Evolutionary conservation across 2,888 invertebrate genomes (phyloP), one percentile per base, ranked within the genome.

Genomic region (Papilio protenor): DNA sequence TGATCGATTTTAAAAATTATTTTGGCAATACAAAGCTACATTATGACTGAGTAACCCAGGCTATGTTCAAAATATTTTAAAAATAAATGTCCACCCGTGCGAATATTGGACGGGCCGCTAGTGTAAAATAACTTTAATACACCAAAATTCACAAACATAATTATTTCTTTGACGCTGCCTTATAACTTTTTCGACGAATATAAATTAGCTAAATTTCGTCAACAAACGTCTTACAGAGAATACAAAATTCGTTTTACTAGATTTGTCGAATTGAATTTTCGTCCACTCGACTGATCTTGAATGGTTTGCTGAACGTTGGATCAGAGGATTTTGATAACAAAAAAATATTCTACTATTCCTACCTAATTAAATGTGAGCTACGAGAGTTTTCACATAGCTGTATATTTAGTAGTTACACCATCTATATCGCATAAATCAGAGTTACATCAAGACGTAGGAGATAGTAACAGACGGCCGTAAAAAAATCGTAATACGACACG

Each of bases 221-320:
- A 73, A 72, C 47, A 47, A 59, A 49, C 66, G 12, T 69, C 66
- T 45, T 45, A 66, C 21, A 45, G 45, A 45, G 40, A 45, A 69
- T 69, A 45, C 45, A 69, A 69, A 64, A 69, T 45, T 69, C n/a
- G 45, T 69, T 69, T 69, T 45, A 69, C 66, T 69, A 69, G 3
- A 69, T 69, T 69, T 69, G 66, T 69, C 21, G 12, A 69, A 33
- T 40, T 66, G 10, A 66, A 66, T 66, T 66, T 66, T 21, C 33
- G 18, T 40, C n/a, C 40, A 45, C n/a, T 45, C 12, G n/a, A 21
- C 40, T 45, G 21, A n/a, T 69, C 66, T 45, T 40, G 40, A 69
- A 45, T 45, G 66, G 4, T 69, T 45, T 69, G 40, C 11, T 40
- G 66, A 66, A 66, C 11, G 64, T 18, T 40, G 64, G 11, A 27